Conservation (phyloP, 2,888 invertebrate species). For the Psylliodes chrysocephalus region DNA sequence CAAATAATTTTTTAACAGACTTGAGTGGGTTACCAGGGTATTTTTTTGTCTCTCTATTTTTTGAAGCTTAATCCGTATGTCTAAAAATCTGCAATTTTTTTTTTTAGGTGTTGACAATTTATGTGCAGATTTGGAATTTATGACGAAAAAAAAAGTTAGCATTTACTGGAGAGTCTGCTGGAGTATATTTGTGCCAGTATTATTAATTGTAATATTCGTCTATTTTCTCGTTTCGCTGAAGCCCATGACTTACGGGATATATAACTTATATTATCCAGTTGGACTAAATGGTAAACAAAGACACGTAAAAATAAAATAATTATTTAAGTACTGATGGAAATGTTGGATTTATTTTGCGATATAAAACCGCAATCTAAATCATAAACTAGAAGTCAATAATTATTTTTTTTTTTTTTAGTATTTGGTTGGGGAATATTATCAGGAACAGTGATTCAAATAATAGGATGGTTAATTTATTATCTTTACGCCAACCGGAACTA, state of each 20-base stretch:
- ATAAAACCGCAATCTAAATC: no score
- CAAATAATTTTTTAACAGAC: no score
- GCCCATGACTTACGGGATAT: conserved; percentile 69
- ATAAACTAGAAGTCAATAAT: background rate
- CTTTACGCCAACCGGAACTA: conserved; percentile 55
- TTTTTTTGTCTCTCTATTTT: no score
- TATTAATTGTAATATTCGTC: conserved; percentile 76
- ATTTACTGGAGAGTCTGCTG: conserved; percentile 85
- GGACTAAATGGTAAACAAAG: conserved; percentile 41
- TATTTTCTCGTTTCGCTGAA: conserved; percentile 75
- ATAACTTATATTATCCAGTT: conserved; percentile 62
- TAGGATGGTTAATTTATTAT: conserved; percentile 64
- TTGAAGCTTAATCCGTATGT: no score
- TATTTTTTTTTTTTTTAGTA: conserved; percentile 58
- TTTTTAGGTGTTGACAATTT: conserved; percentile 71
- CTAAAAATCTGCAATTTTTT: no score
- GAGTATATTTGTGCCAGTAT: conserved; percentile 77
- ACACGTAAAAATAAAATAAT: background rate
- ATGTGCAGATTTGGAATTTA: conserved; percentile 81
- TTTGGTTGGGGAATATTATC: conserved; percentile 68
- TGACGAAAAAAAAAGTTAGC: conserved; percentile 76
- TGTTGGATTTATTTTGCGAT: no score
- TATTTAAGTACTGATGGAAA: no score
- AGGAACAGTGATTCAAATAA: conserved; percentile 66
- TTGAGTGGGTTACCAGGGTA: no score